A percentile compares a stretch with the other conserved stretches of the same genome.
Conservation (phyloP, 2,113 vertebrate genomes). For the Embiotoca jacksoni region DNA sequence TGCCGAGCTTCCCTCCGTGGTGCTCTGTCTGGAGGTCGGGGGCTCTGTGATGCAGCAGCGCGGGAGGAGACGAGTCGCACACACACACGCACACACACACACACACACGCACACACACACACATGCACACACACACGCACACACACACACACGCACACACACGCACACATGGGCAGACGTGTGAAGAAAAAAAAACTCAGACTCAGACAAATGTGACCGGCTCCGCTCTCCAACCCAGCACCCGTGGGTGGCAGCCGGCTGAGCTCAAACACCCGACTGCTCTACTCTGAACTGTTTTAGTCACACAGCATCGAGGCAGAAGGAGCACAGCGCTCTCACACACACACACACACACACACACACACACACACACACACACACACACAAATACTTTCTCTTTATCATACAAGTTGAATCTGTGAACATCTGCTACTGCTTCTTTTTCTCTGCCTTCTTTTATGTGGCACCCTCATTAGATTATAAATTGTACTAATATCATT, state of each 20-base stretch:
- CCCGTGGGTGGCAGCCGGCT: constrained; percentile 25
- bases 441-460: no score
- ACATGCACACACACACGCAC: constrained; percentile 41
- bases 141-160: constrained; percentile 36
- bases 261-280: constrained; percentile 28
- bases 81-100: constrained; percentile 37
- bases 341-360: constrained; percentile 2
- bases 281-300: constrained; percentile 41
- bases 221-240: constrained; percentile 5
- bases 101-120: constrained; percentile 47
- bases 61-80: constrained; percentile 27
- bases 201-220: constrained; percentile 24
- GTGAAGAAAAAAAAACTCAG: no score
- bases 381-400: background rate
- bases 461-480: no score
- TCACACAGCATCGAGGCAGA: constrained; percentile 10
- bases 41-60: constrained; percentile 52
- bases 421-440: no score
- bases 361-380: background rate
- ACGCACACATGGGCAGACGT: constrained; percentile 48
- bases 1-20: constrained; percentile 56
- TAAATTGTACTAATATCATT: no score
- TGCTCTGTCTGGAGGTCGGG: constrained; percentile 46
- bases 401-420: no score
- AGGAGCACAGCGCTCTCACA: background rate